phyloP scores from a whole-genome alignment of 2,113 vertebrate genomes.

The Bos javanicus region DNA sequence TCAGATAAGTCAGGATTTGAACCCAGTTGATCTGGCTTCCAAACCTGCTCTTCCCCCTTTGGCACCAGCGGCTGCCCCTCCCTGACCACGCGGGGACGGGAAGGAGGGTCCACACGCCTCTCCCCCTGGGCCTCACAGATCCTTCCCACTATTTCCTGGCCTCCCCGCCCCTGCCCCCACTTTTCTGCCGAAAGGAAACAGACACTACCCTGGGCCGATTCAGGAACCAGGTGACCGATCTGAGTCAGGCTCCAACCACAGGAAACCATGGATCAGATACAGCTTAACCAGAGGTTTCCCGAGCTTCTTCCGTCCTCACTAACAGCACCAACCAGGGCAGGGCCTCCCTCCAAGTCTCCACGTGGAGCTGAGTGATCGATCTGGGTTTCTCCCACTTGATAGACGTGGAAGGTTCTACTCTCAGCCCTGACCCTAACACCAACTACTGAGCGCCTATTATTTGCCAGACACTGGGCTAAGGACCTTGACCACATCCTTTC shows the following conservation, averaged over 20 bases:
- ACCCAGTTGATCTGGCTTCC: neutral
- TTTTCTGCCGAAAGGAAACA: conserved; percentile 31
- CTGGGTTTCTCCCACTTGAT: neutral
- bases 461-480: neutral
- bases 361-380: neutral
- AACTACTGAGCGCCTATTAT: neutral
- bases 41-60: neutral
- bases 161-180: neutral
- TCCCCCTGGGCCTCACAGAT: neutral
- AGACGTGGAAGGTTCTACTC: neutral
- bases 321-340: neutral
- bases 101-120: neutral
- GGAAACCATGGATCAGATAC: conserved; percentile 37
- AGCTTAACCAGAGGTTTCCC: neutral
- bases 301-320: neutral
- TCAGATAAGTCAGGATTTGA: neutral
- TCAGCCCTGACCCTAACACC: neutral
- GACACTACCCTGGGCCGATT: neutral
- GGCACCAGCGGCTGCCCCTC: neutral
- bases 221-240: conserved; percentile 47
- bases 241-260: conserved; percentile 35
- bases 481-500: neutral
- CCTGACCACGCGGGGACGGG: neutral
- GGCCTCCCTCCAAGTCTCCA: neutral
- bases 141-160: conserved; percentile 14